These are phyloP conservation scores for Aselliscus stoliczkanus DNA, from an alignment of 2,797 vertebrate genomes.

Conservation along the genomic window DNA sequence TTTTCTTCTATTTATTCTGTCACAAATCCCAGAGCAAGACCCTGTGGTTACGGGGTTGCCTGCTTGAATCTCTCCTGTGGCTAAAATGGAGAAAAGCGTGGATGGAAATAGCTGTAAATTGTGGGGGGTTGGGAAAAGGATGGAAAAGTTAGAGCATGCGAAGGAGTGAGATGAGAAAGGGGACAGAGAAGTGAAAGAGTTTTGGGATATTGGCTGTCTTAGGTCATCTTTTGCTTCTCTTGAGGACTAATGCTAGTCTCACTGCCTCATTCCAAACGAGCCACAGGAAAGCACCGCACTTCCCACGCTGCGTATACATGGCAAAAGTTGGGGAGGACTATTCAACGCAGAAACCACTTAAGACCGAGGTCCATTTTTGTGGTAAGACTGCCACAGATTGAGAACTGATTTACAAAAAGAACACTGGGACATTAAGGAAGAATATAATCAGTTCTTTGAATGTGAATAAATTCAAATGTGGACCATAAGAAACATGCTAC, in stretches of 20 bases:
- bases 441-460: neutral
- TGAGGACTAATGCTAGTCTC: neutral
- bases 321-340: neutral
- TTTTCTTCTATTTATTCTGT: neutral
- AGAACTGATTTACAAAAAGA: neutral
- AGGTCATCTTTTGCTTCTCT: neutral
- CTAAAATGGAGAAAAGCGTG: neutral
- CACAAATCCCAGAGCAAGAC: neutral
- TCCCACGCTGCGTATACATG: neutral
- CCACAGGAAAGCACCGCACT: accelerated
- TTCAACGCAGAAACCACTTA: neutral
- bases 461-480: neutral
- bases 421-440: neutral
- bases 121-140: neutral
- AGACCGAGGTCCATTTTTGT: neutral
- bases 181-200: too few relatives aligned
- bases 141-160: neutral
- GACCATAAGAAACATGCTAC: neutral
- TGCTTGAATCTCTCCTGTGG: neutral
- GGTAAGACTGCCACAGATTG: neutral
- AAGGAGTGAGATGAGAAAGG: neutral
- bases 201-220: neutral
- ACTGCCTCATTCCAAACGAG: neutral
- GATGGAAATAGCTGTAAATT: neutral
- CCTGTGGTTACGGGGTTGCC: neutral